Evolutionary conservation across 2,113 vertebrate species (phyloP).

Genomic region (Hippocampus abdominalis): DNA sequence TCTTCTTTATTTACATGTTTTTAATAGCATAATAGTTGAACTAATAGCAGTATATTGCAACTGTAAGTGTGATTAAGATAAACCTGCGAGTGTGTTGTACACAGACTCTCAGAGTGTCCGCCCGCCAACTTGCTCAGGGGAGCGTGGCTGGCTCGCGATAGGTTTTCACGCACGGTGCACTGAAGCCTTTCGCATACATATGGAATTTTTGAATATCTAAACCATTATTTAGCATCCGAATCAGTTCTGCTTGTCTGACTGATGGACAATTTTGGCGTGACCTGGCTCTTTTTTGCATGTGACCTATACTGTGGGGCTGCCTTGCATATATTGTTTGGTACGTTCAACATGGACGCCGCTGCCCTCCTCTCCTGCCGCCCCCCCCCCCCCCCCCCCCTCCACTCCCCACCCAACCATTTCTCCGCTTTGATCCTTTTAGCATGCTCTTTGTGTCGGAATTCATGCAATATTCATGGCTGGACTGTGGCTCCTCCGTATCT

Average conservation of each 20-base stretch:
- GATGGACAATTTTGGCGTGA: constrained; percentile 98
- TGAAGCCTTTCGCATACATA: constrained; percentile 97
- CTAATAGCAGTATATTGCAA: background rate
- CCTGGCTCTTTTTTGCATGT: constrained; percentile 87
- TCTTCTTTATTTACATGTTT: background rate
- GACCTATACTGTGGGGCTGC: constrained; percentile 96
- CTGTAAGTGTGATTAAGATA: background rate
- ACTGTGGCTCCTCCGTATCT: constrained; percentile 75
- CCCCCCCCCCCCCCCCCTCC: background rate
- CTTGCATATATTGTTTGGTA: constrained; percentile 89
- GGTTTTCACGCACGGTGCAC: constrained; percentile 86
- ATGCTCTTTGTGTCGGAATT: constrained; percentile 73
- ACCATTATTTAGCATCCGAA: constrained; percentile 98
- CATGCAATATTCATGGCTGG: constrained; percentile 78
- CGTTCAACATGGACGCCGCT: constrained; percentile 84
- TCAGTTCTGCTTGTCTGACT: constrained; percentile 99
- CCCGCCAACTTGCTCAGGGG: constrained; percentile 77
- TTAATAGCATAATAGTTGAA: background rate
- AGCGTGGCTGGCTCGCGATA: constrained; percentile 78
- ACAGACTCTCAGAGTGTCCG: constrained; percentile 20
- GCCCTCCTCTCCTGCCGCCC: constrained; percentile 14
- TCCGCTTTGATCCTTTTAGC: constrained; percentile 74
- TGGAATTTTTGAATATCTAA: constrained; percentile 95
- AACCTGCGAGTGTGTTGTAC: constrained; percentile 24
- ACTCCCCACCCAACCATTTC: constrained; percentile 38